Evolutionary conservation across 2,888 invertebrate genomes (phyloP).

Genomic region (Pollenia labialis): DNA sequence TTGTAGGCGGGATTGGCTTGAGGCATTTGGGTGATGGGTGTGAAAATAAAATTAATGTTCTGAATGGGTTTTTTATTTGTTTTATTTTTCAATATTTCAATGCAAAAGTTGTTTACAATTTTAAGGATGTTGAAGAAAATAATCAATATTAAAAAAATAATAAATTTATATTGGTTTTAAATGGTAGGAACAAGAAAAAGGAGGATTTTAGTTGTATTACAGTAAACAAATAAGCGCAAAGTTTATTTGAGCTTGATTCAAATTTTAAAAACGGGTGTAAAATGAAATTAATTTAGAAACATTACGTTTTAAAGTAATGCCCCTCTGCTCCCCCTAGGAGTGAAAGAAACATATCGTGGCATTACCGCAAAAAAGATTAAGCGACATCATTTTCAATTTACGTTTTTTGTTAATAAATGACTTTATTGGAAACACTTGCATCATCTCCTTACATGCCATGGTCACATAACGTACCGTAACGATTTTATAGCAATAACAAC

Average conservation of each 20-base stretch:
- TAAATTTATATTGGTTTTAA: slow-evolving; percentile 31
- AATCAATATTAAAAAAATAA: slow-evolving; percentile 59
- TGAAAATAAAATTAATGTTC: slow-evolving; percentile 30
- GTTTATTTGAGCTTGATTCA: background rate
- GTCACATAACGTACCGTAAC: too few species aligned
- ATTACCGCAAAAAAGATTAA: too few species aligned
- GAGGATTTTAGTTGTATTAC: background rate
- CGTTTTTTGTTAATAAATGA: too few species aligned
- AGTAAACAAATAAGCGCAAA: background rate
- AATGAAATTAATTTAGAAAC: too few species aligned
- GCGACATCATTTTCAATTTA: too few species aligned
- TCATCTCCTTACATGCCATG: too few species aligned
- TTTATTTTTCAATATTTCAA: background rate
- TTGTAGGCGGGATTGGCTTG: background rate
- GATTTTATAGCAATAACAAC: too few species aligned
- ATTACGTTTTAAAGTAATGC: too few species aligned
- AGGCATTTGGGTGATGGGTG: background rate
- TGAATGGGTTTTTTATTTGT: slow-evolving; percentile 13
- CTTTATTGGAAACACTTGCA: too few species aligned
- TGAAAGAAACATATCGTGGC: too few species aligned
- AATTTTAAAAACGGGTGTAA: background rate
- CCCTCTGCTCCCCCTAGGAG: too few species aligned
- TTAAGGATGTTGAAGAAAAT: slow-evolving; percentile 1
- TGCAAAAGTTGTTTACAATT: slow-evolving; percentile 53
- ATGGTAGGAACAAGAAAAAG: background rate